Conservation (phyloP, 1,140 invertebrate genomes). For the Lucilia sericata region DNA sequence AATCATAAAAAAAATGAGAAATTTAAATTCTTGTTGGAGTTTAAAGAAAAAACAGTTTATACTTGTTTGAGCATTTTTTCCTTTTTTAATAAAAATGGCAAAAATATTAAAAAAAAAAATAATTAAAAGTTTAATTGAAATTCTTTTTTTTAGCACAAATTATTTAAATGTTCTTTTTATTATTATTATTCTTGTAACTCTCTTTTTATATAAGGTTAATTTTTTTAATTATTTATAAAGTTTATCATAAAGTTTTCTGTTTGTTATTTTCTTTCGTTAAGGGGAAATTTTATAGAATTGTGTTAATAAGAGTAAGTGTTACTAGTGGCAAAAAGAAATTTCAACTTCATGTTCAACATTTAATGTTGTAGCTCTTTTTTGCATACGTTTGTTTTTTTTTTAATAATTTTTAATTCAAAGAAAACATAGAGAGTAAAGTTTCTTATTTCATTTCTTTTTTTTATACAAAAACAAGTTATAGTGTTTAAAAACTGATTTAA, state of each 20-base stretch:
- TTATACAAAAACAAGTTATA: slow-evolving; percentile 25
- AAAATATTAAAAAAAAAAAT: background rate
- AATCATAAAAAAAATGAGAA: background rate
- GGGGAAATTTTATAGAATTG: background rate
- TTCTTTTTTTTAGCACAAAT: background rate
- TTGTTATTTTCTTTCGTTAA: background rate
- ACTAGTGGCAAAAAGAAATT: background rate
- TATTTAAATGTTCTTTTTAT: background rate
- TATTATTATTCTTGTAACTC: background rate
- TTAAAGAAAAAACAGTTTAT: background rate
- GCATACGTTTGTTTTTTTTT: background rate
- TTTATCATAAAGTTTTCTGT: background rate
- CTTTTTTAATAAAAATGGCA: slow-evolving; percentile 11
- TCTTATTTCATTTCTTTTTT: slow-evolving; percentile 22
- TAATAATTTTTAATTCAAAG: background rate
- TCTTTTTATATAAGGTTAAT: background rate
- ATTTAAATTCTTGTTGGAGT: background rate
- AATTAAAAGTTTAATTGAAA: background rate
- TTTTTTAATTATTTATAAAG: background rate
- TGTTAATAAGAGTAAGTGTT: background rate
- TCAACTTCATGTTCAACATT: slow-evolving; percentile 46
- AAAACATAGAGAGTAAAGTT: slow-evolving; percentile 4
- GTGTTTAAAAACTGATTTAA: background rate
- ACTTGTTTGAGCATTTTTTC: slow-evolving; percentile 33
- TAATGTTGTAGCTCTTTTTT: slow-evolving; percentile 3